Evolutionary conservation across 2,888 invertebrate genomes (phyloP), one percentile per base, ranked within the genome.

Genomic region (Scaptodrosophila latifasciaeformis): DNA sequence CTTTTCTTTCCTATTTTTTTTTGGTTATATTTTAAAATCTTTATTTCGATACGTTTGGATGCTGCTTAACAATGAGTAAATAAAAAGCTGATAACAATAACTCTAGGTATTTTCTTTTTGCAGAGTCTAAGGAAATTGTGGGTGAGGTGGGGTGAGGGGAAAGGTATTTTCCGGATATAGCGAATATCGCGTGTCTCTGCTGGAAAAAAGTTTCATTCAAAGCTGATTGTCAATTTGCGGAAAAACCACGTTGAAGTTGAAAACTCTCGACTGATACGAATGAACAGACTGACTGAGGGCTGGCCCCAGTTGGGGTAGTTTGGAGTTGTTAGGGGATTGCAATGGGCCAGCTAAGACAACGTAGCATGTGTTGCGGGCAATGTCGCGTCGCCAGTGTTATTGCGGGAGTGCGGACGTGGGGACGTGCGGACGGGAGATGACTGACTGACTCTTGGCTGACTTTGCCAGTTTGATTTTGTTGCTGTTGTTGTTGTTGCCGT

Each of bases 161-260:
- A n/a, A n/a, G n/a, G n/a, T n/a, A n/a, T n/a, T n/a, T n/a, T n/a
- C n/a, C n/a, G n/a, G n/a, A n/a, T n/a, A n/a, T n/a, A n/a, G n/a
- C n/a, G n/a, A n/a, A n/a, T n/a, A n/a, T n/a, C n/a, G n/a, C n/a
- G n/a, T n/a, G n/a, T n/a, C 44, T 43, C 44, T 43, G 15, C 21
- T 34, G 55, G 47, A 51, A 59, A 35, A 49, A 54, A 58, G 51
- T 54, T 54, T 61, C 68, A 72, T 70, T 77, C 66, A 70, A 62
- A 43, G 74, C 66, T 77, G 77, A 77, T 67, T 74, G 76, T 70
- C 59, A 67, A 70, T 60, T 61, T 60, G 51, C 40, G 51, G 58
- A 37, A 12, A 15, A 37, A 37, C 3, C 15, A 37, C 37, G 15
- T 17, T 15, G 37, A 37, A 2, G 15, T 4, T 13, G 37, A 24